phyloP scores from a whole-genome alignment of 2,888 invertebrate genomes.

The Lucinisca nassula region DNA sequence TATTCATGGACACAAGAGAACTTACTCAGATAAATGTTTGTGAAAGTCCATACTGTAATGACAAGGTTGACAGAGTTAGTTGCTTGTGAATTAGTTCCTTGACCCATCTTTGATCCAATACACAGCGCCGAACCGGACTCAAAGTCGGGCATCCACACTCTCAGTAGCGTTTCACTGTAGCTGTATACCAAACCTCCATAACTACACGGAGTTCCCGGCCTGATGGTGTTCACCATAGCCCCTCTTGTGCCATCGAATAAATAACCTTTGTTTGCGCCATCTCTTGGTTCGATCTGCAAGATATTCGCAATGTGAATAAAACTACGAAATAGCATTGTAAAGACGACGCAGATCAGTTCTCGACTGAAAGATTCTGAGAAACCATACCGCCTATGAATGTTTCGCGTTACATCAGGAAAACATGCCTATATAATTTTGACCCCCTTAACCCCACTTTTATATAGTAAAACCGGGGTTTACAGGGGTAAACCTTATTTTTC shows the following conservation, averaged over 20 bases:
- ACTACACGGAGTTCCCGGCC: constrained; percentile 18
- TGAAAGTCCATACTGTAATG: not conserved
- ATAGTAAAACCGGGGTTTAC: too few species aligned
- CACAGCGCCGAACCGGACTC: constrained; percentile 27
- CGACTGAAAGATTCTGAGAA: too few species aligned
- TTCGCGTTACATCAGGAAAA: too few species aligned
- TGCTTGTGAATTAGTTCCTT: constrained; percentile 31
- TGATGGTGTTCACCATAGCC: constrained; percentile 23
- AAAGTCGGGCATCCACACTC: constrained; percentile 38
- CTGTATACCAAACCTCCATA: constrained; percentile 45
- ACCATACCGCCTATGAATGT: too few species aligned
- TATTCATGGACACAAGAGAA: not conserved
- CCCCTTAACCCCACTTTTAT: too few species aligned
- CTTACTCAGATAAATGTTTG: not conserved
- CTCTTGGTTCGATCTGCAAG: constrained; percentile 25
- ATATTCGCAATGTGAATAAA: too few species aligned
- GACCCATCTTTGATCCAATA: constrained; percentile 27
- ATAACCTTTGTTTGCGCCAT: constrained; percentile 41
- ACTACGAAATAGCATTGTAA: too few species aligned
- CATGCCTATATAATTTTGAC: too few species aligned
- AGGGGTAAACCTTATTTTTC: too few species aligned
- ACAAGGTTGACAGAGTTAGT: constrained; percentile 12
- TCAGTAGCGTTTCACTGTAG: not conserved
- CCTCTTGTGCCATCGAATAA: constrained; percentile 28
- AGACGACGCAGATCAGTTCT: too few species aligned